Base-by-base conservation (phyloP, 2,797 vertebrate genomes). In the Erethizon dorsatum region DNA sequence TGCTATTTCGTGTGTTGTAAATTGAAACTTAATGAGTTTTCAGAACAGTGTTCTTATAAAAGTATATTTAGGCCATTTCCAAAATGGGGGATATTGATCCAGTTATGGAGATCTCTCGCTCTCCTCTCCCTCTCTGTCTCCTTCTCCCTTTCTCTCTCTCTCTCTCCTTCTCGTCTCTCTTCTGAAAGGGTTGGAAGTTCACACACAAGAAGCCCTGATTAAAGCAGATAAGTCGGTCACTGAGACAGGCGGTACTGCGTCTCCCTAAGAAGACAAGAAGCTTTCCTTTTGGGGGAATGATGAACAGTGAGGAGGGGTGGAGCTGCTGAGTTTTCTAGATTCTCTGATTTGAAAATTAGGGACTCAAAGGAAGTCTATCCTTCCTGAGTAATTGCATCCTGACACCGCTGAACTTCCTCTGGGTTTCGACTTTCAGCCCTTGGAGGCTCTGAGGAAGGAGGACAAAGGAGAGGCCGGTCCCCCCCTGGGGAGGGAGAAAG, bases 41-140 rank as follows among this genome's bases (percentile, higher is more conserved):
- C 88, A 90, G 89, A 96, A 45, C 65, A 95, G 33, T 10, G 77
- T 94, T 98, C 97, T 95, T 98, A 87, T 96, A 98, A 98, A 97
- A 97, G 95, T 98, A 94, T 97, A 97, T 98, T 98, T 95, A 98
- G 97, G 94, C 87, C 97, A 97, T 97, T 98, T 98, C 95, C 94
- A 96, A 98, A 98, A 97, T 94, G 92, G 96, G 96, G 85, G 80
- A 0, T 1, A 98, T 98, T 97, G 96, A 96, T 96, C 97, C 97
- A 96, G 33, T 98, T 98, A 96, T 97, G 91, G 95, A 97, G 90
- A 47, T 92, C 41, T 92, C 71, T 31, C 52, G 12, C 24, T 28
- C 50, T 54, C 10, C 69, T 78, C 57, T 47, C 50, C 11, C 13
- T 13, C 6, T 54, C 41, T 6, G 4, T 28, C 31, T 54, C 41